phyloP scores from a whole-genome alignment of 2,113 vertebrate species.

The Rissa tridactyla region DNA sequence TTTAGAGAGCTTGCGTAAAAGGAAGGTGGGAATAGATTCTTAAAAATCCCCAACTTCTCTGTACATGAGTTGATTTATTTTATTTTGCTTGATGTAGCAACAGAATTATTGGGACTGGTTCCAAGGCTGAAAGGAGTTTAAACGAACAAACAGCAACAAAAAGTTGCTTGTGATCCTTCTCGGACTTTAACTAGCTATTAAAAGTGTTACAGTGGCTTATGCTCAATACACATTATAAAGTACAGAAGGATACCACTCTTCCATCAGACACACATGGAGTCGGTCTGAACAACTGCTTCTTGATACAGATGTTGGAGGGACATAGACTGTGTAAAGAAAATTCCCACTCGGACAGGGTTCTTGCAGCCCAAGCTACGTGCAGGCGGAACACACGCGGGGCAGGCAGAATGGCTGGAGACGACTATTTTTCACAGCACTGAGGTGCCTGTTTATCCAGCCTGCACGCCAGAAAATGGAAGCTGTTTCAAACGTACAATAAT shows the following conservation, averaged over 20 bases:
- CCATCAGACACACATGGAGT: background rate
- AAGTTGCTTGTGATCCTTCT: background rate
- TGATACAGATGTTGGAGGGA: background rate
- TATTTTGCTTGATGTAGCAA: background rate
- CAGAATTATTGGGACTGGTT: background rate
- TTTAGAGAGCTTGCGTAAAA: background rate
- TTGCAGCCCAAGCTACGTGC: background rate
- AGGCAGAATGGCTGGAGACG: background rate
- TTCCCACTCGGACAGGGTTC: background rate
- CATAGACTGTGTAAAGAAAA: background rate
- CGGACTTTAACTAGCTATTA: background rate
- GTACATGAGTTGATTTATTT: background rate
- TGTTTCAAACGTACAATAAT: background rate
- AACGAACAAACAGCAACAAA: background rate
- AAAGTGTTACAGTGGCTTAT: background rate
- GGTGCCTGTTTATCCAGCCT: background rate
- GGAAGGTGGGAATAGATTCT: background rate
- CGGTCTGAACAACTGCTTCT: background rate
- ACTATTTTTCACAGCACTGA: background rate
- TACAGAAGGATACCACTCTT: background rate
- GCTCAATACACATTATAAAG: background rate
- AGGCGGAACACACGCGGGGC: fast-evolving
- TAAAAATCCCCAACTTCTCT: background rate
- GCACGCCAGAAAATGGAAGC: background rate
- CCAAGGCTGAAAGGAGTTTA: background rate